phyloP scores from a whole-genome alignment of 1,140 invertebrate genomes.

The Zaprionus kolodkinae region DNA sequence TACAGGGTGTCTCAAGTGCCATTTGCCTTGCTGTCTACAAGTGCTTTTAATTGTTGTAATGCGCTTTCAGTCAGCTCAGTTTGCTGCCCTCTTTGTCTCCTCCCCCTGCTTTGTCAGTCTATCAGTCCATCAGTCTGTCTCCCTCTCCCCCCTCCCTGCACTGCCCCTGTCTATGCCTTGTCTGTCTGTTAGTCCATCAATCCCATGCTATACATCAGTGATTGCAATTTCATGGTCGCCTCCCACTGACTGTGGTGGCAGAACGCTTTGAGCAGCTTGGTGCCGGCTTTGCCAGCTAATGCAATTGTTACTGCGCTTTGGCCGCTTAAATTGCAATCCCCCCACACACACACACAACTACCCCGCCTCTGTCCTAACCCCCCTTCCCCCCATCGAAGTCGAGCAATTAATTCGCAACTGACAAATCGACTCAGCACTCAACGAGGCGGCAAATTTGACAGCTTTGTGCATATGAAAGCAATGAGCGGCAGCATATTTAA shows the following conservation, averaged over 20 bases:
- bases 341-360: not conserved
- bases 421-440: constrained; percentile 18
- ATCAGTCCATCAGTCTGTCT: not conserved
- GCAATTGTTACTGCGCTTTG: constrained; percentile 34
- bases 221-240: constrained; percentile 38
- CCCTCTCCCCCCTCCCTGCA: not conserved
- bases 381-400: not conserved
- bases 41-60: constrained; percentile 70
- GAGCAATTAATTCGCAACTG: constrained; percentile 34
- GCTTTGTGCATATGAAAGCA: constrained; percentile 31
- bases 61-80: constrained; percentile 63
- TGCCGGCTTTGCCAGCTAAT: constrained; percentile 33
- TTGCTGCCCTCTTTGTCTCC: not conserved
- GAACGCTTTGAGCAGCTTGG: constrained; percentile 22
- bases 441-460: constrained; percentile 20
- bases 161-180: not conserved
- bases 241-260: not conserved
- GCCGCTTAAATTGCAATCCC: constrained; percentile 20
- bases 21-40: not conserved
- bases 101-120: not conserved
- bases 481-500: constrained; percentile 16
- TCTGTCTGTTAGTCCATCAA: constrained; percentile 29
- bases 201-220: constrained; percentile 20
- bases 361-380: too few species aligned
- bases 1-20: constrained; percentile 16